Conservation (phyloP, 2,888 invertebrate genomes). For the Sesia bembeciformis region DNA sequence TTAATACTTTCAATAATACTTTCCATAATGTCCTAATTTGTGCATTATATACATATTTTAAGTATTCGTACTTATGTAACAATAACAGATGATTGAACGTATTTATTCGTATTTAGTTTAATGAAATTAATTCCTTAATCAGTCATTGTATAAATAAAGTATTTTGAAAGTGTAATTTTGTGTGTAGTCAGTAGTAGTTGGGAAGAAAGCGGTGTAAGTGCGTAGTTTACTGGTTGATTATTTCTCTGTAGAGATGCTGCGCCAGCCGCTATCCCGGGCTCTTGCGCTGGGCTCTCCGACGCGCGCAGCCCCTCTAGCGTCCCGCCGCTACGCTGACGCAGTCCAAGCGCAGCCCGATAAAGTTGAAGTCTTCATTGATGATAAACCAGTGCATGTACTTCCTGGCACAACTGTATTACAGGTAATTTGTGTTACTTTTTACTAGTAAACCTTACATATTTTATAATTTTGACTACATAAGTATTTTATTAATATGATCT, state of each 20-base stretch:
- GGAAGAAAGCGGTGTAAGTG: slow-evolving; percentile 2
- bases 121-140: too few species aligned
- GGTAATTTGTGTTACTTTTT: slow-evolving; percentile 60
- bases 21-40: neutral
- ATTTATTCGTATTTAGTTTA: neutral
- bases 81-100: slow-evolving; percentile 42
- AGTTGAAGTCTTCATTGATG: slow-evolving; percentile 97
- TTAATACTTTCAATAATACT: slow-evolving; percentile 1
- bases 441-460: too few species aligned
- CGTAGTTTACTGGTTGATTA: slow-evolving; percentile 8
- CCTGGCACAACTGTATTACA: slow-evolving; percentile 98
- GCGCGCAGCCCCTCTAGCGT: slow-evolving; percentile 52
- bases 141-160: neutral
- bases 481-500: too few species aligned
- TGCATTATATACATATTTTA: slow-evolving; percentile 48
- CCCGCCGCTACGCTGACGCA: slow-evolving; percentile 61
- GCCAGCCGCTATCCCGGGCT: slow-evolving; percentile 82
- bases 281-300: slow-evolving; percentile 65
- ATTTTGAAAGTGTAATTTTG: neutral
- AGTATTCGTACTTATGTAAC: slow-evolving; percentile 65
- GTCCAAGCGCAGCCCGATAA: slow-evolving; percentile 78
- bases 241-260: slow-evolving; percentile 78
- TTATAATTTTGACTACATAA: too few species aligned
- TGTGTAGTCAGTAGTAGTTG: neutral
- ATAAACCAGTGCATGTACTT: slow-evolving; percentile 92